These are phyloP conservation scores for Leptinotarsa peninsularis DNA, from an alignment of 2,888 invertebrate genomes.

Conservation along the genomic window DNA sequence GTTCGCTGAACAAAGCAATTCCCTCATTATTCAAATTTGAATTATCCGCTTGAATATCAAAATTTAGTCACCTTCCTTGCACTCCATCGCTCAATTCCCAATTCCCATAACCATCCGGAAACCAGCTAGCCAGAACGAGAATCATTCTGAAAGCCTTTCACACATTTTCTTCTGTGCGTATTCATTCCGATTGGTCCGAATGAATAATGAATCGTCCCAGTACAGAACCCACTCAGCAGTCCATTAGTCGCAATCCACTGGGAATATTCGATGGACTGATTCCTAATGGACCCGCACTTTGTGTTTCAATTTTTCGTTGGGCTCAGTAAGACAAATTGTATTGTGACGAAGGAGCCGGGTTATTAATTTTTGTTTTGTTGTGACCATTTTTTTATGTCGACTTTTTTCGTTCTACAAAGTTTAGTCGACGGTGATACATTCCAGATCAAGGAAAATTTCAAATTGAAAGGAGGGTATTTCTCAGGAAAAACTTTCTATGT, in stretches of 20 bases:
- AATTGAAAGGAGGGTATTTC: no score
- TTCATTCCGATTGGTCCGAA: conserved; percentile 5
- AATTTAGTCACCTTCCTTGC: not conserved
- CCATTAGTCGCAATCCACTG: conserved; percentile 7
- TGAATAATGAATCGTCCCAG: conserved; percentile 10
- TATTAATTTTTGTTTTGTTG: not conserved
- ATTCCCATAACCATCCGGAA: not conserved
- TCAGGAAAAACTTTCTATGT: no score
- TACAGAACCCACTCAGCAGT: conserved; percentile 8
- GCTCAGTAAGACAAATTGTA: conserved; percentile 8
- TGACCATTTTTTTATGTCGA: not conserved
- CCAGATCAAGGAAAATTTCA: no score
- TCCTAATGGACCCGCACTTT: conserved; percentile 6
- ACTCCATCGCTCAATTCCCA: not conserved
- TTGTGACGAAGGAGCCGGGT: not conserved
- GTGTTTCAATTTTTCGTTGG: conserved; percentile 3
- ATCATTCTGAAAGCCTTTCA: conserved; percentile 7
- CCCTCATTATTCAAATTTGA: no score
- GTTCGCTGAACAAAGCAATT: no score
- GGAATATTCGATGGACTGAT: conserved; percentile 14
- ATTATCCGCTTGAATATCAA: no score
- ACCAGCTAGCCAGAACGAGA: not conserved
- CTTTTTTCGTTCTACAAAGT: no score
- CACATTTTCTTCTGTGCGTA: not conserved
- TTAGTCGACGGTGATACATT: no score